Evolutionary conservation across 92 coral and sea anemone species (phyloP).

Genomic region (Porites rus): DNA sequence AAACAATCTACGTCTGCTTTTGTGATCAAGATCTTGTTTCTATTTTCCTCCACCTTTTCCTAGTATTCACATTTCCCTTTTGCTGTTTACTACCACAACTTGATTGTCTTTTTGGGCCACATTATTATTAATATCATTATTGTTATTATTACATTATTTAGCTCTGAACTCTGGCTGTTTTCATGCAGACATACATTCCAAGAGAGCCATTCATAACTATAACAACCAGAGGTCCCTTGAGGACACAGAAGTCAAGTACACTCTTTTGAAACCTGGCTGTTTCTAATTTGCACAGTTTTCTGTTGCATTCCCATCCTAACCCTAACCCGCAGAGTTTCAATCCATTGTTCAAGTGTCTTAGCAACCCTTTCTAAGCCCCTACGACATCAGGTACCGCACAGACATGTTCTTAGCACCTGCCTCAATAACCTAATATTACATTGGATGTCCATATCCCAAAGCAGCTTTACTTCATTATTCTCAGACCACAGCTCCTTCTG

Average conservation of each 20-base stretch:
- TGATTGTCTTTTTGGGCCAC: not conserved
- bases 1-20: not conserved
- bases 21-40: not conserved
- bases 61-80: not conserved
- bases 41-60: not conserved
- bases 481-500: not conserved
- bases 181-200: too few relatives aligned
- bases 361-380: slow-evolving; percentile 54
- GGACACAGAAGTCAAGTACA: too few relatives aligned
- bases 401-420: slow-evolving; percentile 18
- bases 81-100: not conserved
- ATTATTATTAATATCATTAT: too few relatives aligned
- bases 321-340: not conserved
- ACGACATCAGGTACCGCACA: slow-evolving; percentile 27
- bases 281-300: too few relatives aligned
- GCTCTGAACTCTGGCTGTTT: too few relatives aligned
- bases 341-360: slow-evolving; percentile 30
- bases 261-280: too few relatives aligned
- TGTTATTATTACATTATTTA: too few relatives aligned
- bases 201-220: too few relatives aligned
- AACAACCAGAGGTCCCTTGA: too few relatives aligned
- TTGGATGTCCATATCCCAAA: not conserved
- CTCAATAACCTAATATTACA: not conserved
- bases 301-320: too few relatives aligned
- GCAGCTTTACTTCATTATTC: slow-evolving; percentile 11